Evolutionary conservation across 2,113 vertebrate genomes (phyloP).

Genomic region (Oncorhynchus masou): DNA sequence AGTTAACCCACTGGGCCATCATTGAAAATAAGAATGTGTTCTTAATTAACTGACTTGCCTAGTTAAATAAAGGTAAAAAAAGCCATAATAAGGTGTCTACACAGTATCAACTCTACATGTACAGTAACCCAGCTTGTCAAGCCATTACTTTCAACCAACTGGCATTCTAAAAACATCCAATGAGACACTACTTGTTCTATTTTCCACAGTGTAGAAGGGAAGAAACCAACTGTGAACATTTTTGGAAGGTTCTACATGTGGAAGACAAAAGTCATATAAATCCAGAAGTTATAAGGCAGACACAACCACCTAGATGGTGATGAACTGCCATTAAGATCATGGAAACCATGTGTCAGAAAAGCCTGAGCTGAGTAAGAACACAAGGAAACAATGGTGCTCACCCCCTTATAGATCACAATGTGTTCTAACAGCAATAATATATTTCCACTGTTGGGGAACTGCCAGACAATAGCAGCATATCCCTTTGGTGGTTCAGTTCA

Average conservation of each 20-base stretch:
- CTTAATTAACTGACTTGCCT: too few species aligned
- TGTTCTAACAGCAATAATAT: slow-evolving; percentile 6
- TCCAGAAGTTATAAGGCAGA: neutral
- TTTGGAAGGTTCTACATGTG: slow-evolving; percentile 2
- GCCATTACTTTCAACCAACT: neutral
- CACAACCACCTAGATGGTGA: slow-evolving; percentile 14
- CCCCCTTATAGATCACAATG: slow-evolving; percentile 1
- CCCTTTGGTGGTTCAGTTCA: slow-evolving; percentile 19
- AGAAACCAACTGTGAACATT: too few species aligned
- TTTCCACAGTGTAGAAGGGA: too few species aligned
- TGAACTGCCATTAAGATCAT: slow-evolving; percentile 18
- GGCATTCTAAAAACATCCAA: neutral
- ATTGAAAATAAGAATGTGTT: too few species aligned
- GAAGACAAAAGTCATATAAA: slow-evolving; percentile 7
- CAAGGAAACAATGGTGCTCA: slow-evolving; percentile 36
- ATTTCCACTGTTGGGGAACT: slow-evolving; percentile 35
- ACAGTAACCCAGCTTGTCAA: too few species aligned
- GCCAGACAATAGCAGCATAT: slow-evolving; percentile 40
- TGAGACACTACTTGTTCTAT: neutral
- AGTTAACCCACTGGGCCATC: too few species aligned
- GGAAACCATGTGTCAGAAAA: slow-evolving; percentile 17
- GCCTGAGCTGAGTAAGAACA: neutral
- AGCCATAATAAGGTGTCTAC: too few species aligned
- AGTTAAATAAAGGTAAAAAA: too few species aligned
- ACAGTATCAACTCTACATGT: too few species aligned